Conservation (phyloP, 2,888 invertebrate genomes). For the Hydropsyche betteni region DNA sequence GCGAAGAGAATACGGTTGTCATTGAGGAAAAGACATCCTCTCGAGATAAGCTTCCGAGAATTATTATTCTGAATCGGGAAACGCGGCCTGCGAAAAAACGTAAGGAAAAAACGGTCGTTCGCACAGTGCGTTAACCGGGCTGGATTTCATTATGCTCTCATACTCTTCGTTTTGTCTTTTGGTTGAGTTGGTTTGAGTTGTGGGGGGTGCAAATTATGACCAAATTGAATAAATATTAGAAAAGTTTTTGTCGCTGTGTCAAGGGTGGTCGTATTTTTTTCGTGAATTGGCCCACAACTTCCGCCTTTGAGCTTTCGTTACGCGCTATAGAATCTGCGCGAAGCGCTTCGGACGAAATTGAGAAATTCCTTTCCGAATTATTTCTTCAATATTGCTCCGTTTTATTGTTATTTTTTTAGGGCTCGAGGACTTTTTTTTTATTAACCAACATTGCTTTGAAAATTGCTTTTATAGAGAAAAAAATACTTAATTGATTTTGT, state of each 20-base stretch:
- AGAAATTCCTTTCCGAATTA: too few relatives aligned
- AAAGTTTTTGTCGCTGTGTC: conserved; percentile 28
- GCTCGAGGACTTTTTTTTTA: too few relatives aligned
- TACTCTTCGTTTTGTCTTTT: background rate
- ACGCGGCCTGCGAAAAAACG: background rate
- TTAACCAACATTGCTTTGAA: too few relatives aligned
- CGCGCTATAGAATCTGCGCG: too few relatives aligned
- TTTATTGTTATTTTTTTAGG: too few relatives aligned
- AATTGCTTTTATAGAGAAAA: too few relatives aligned
- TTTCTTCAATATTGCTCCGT: too few relatives aligned
- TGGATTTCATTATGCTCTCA: conserved; percentile 7
- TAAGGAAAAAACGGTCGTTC: background rate
- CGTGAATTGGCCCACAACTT: too few relatives aligned
- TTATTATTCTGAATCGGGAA: background rate
- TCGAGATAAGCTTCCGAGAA: background rate
- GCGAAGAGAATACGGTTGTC: background rate
- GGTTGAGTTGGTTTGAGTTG: background rate
- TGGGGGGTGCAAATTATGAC: conserved; percentile 22
- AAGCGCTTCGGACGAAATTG: too few relatives aligned
- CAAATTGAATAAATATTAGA: conserved; percentile 40
- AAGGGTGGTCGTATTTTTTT: too few relatives aligned
- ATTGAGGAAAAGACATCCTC: background rate
- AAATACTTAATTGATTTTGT: too few relatives aligned
- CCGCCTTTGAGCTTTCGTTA: too few relatives aligned
- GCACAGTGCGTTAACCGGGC: conserved; percentile 19